phyloP scores from a whole-genome alignment of 35 echinoderm and acorn worm genomes.

The Ptychodera flava region DNA sequence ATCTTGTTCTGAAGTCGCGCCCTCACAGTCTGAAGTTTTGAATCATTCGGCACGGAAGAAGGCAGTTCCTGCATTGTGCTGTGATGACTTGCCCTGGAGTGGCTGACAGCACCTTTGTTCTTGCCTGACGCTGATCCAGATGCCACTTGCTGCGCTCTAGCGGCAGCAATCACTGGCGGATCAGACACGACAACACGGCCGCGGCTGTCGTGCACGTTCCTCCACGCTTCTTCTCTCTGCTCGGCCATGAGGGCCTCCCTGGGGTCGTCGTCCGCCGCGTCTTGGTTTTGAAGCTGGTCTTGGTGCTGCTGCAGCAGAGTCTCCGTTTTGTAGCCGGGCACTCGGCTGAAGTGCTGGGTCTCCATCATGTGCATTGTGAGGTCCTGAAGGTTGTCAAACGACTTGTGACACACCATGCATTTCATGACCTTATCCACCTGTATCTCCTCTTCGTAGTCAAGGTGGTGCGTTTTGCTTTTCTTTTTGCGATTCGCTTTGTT shows the following conservation, averaged over 20 bases:
- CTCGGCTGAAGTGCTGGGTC: conserved; percentile 65
- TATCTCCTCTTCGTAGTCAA: conserved; percentile 65
- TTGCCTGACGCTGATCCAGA: not conserved
- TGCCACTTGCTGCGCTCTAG: not conserved
- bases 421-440: conserved; percentile 68
- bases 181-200: not conserved
- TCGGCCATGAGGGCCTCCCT: not conserved
- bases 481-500: conserved; percentile 24
- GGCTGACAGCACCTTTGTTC: no score
- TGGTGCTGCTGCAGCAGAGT: not conserved
- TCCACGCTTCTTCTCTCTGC: not conserved
- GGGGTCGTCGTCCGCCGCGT: not conserved
- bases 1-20: not conserved
- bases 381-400: conserved; percentile 57
- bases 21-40: not conserved
- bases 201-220: not conserved
- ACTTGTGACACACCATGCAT: conserved; percentile 61
- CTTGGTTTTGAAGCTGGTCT: not conserved
- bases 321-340: conserved; percentile 41
- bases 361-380: conserved; percentile 80
- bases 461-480: conserved; percentile 24
- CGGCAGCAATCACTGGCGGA: not conserved
- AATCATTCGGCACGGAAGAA: not conserved
- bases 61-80: not conserved
- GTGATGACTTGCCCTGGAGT: not conserved